Conservation (phyloP, 2,113 vertebrate genomes). For the Psittacula cyanocephala region DNA sequence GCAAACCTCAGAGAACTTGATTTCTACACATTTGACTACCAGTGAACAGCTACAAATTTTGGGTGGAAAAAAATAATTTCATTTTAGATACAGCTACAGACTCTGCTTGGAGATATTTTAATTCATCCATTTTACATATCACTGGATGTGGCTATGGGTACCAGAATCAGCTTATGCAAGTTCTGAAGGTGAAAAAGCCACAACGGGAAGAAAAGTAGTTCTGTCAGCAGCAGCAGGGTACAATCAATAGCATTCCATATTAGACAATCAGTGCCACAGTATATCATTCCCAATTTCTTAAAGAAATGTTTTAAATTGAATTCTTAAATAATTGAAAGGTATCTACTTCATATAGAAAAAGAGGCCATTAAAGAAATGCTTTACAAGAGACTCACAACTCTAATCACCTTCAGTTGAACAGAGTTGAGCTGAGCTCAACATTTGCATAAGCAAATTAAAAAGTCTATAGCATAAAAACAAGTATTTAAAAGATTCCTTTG, state of each 20-base stretch:
- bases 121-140: not conserved
- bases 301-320: not conserved
- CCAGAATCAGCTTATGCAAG: not conserved
- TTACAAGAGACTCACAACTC: not conserved
- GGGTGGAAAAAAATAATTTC: not conserved
- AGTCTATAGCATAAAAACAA: not conserved
- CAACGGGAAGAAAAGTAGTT: constrained; percentile 34
- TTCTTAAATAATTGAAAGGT: constrained; percentile 49
- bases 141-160: not conserved
- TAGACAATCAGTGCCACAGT: not conserved
- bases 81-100: not conserved
- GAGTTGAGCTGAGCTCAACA: not conserved
- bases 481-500: not conserved
- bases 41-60: not conserved
- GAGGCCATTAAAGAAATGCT: not conserved
- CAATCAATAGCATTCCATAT: constrained; percentile 50
- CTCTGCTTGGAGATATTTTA: not conserved
- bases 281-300: not conserved
- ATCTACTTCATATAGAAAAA: not conserved
- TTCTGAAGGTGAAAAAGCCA: constrained; percentile 47
- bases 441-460: not conserved
- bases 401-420: constrained; percentile 9
- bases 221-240: constrained; percentile 6
- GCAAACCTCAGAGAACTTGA: not conserved
- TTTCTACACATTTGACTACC: not conserved